phyloP scores from a whole-genome alignment of 2,113 vertebrate species.

The Nerophis ophidion region DNA sequence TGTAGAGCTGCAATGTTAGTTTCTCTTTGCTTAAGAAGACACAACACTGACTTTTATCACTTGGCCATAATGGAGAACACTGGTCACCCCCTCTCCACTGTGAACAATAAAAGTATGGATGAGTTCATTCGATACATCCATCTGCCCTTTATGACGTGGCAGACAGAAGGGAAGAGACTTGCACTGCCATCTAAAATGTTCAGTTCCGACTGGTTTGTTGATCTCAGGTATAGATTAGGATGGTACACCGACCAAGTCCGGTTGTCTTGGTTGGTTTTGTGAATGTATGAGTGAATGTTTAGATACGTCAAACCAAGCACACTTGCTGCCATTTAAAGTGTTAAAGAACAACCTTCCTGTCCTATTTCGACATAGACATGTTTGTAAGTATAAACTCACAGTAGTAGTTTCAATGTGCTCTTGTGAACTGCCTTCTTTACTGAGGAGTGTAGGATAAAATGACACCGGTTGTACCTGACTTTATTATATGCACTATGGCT shows the following conservation, averaged over 20 bases:
- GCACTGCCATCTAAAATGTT: constrained; percentile 22
- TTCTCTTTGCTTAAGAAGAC: neutral
- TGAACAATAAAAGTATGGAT: constrained; percentile 13
- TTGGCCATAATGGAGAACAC: constrained; percentile 33
- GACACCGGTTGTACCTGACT: constrained; percentile 22
- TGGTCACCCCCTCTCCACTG: constrained; percentile 25
- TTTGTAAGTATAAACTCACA: constrained; percentile 24
- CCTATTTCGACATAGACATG: constrained; percentile 18
- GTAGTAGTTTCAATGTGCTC: constrained; percentile 35
- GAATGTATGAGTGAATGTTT: constrained; percentile 68
- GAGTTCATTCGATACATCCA: constrained; percentile 4
- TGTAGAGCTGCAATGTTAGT: too few relatives aligned
- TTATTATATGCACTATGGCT: constrained; percentile 60
- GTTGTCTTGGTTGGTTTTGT: constrained; percentile 55
- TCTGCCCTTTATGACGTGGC: neutral
- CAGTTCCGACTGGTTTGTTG: constrained; percentile 47
- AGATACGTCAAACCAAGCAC: constrained; percentile 24
- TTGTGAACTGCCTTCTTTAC: constrained; percentile 51
- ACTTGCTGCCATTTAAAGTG: constrained; percentile 22
- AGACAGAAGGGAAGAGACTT: constrained; percentile 10
- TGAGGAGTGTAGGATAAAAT: constrained; percentile 31
- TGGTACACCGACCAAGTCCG: constrained; percentile 34
- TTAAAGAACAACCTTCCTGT: constrained; percentile 8
- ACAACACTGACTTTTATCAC: constrained; percentile 26
- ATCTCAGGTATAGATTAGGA: constrained; percentile 65